Conservation (phyloP, 2,888 invertebrate species). For the Ferdinandea cuprea region DNA sequence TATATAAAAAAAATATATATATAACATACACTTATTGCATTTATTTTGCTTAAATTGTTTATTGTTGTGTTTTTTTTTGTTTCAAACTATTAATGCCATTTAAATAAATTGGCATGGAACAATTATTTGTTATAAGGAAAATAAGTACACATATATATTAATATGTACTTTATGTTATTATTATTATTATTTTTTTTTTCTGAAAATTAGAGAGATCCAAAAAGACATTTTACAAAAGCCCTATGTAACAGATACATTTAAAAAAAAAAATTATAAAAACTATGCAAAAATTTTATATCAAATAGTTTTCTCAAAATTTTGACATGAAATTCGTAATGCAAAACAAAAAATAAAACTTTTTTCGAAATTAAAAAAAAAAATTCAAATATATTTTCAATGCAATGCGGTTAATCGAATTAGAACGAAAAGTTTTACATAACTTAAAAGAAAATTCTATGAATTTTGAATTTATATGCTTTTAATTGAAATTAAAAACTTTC, state of each 20-base stretch:
- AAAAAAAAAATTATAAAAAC: slow-evolving; percentile 17
- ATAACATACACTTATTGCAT: slow-evolving; percentile 71
- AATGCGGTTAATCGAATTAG: slow-evolving; percentile 64
- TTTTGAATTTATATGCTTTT: slow-evolving; percentile 59
- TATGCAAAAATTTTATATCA: too few relatives aligned
- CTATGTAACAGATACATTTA: slow-evolving; percentile 49
- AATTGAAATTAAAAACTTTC: slow-evolving; percentile 29
- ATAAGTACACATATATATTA: too few relatives aligned
- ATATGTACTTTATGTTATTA: too few relatives aligned
- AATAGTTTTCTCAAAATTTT: slow-evolving; percentile 14
- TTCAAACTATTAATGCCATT: slow-evolving; percentile 46
- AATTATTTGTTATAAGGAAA: background rate
- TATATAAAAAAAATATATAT: slow-evolving; percentile 25
- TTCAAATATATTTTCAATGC: slow-evolving; percentile 45
- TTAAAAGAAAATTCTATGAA: slow-evolving; percentile 43
- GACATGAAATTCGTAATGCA: slow-evolving; percentile 33
- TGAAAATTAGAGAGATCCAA: slow-evolving; percentile 65
- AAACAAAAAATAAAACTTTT: slow-evolving; percentile 20
- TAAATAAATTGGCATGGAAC: slow-evolving; percentile 48
- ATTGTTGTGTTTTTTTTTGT: slow-evolving; percentile 31
- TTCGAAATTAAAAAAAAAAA: slow-evolving; percentile 16
- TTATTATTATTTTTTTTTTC: background rate
- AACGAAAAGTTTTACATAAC: slow-evolving; percentile 24
- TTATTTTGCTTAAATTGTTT: slow-evolving; percentile 42
- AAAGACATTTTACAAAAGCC: slow-evolving; percentile 73